These are phyloP conservation scores for Cyrtonyx montezumae DNA, from an alignment of 2,113 vertebrate species.

Conservation along the genomic window DNA sequence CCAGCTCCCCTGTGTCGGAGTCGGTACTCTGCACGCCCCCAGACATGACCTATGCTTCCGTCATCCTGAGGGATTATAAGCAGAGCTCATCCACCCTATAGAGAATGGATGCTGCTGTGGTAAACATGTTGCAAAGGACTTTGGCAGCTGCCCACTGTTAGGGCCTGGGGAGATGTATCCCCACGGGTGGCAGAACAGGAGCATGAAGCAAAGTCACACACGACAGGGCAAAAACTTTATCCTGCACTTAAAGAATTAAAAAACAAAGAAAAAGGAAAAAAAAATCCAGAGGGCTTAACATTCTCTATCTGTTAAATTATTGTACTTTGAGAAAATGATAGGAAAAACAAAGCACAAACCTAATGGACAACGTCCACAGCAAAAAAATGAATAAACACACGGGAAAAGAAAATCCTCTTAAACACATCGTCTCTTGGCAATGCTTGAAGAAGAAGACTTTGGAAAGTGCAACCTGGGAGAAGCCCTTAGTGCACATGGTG, in stretches of 20 bases:
- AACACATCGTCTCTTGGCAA: constrained; percentile 19
- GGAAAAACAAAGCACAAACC: constrained; percentile 79
- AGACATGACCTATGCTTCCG: constrained; percentile 85
- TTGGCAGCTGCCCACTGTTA: not conserved
- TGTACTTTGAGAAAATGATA: constrained; percentile 54
- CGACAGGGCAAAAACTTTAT: constrained; percentile 2
- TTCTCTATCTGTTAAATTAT: constrained; percentile 50
- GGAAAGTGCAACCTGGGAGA: constrained; percentile 1
- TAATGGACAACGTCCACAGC: constrained; percentile 48
- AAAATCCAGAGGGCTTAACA: constrained; percentile 64
- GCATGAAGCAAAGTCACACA: not conserved
- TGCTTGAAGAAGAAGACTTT: constrained; percentile 53
- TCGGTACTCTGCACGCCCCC: constrained; percentile 85
- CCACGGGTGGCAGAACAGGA: not conserved
- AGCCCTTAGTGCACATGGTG: not conserved
- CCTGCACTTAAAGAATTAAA: constrained; percentile 35
- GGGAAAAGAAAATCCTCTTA: not conserved
- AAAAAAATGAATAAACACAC: not conserved
- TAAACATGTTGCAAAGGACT: not conserved
- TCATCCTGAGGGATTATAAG: constrained; percentile 90
- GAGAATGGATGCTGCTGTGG: constrained; percentile 19
- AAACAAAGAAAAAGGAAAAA: not conserved
- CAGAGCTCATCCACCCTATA: constrained; percentile 98
- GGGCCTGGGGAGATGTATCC: not conserved
- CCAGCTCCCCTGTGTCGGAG: constrained; percentile 86